phyloP scores from a whole-genome alignment of 2,113 vertebrate species.

The Proterorhinus semilunaris region DNA sequence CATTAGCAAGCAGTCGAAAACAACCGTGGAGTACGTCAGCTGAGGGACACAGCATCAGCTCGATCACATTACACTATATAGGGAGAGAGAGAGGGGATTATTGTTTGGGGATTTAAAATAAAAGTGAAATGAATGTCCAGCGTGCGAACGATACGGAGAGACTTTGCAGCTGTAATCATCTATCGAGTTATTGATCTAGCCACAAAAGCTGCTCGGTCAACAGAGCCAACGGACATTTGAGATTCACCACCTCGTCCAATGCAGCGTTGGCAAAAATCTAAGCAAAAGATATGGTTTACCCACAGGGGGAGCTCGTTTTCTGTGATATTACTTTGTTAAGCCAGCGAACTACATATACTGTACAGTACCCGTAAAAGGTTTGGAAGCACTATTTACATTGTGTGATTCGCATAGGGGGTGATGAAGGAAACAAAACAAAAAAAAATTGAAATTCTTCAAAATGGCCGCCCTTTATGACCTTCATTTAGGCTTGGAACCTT shows the following conservation, averaged over 20 bases:
- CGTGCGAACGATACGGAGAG: conserved; percentile 23
- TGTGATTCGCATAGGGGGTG: too few relatives aligned
- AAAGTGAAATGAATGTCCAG: background rate
- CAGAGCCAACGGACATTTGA: conserved; percentile 11
- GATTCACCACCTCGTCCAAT: background rate
- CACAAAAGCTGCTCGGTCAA: conserved; percentile 27
- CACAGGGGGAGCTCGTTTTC: too few relatives aligned
- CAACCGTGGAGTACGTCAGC: background rate
- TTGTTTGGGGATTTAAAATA: background rate
- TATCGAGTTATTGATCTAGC: conserved; percentile 51
- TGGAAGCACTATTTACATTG: too few relatives aligned
- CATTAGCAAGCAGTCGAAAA: conserved; percentile 30
- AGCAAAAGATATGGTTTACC: background rate
- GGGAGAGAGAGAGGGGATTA: conserved; percentile 9
- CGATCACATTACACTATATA: conserved; percentile 23
- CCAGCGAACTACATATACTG: too few relatives aligned
- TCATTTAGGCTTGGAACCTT: too few relatives aligned
- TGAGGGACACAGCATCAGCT: conserved; percentile 16
- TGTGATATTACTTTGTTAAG: too few relatives aligned
- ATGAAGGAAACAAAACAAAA: too few relatives aligned
- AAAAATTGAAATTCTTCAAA: too few relatives aligned
- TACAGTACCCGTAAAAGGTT: too few relatives aligned
- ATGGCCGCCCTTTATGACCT: too few relatives aligned
- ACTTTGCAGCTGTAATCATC: conserved; percentile 31
- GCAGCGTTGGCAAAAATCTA: background rate